Evolutionary conservation across 2,888 invertebrate genomes (phyloP).

Genomic region (Drosophila paracracens): DNA sequence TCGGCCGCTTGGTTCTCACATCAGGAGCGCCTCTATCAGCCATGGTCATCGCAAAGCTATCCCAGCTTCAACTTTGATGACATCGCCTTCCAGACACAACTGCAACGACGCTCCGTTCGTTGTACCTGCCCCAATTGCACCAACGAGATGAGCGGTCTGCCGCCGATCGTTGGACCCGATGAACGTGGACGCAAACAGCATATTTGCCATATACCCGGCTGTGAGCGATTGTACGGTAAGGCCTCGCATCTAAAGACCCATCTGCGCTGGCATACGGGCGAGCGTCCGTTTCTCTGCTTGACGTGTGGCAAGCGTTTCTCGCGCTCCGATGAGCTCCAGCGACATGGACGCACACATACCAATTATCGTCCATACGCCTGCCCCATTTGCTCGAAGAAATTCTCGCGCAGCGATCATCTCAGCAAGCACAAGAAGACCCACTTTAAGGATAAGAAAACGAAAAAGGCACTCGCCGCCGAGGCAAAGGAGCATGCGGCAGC

Average conservation of each 20-base stretch:
- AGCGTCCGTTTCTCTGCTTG: slow-evolving; percentile 94
- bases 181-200: slow-evolving; percentile 92
- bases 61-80: slow-evolving; percentile 84
- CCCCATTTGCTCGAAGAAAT: slow-evolving; percentile 93
- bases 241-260: slow-evolving; percentile 97
- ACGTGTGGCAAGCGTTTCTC: slow-evolving; percentile 97
- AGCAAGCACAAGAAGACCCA: slow-evolving; percentile 97
- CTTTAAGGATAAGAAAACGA: slow-evolving; percentile 84
- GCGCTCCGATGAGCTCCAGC: slow-evolving; percentile 95
- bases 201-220: slow-evolving; percentile 94
- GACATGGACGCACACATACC: slow-evolving; percentile 95
- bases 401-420: slow-evolving; percentile 97
- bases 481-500: slow-evolving; percentile 73
- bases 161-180: slow-evolving; percentile 90
- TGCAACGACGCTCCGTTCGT: slow-evolving; percentile 90
- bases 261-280: slow-evolving; percentile 96
- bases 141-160: slow-evolving; percentile 91
- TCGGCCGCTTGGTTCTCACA: slow-evolving; percentile 84
- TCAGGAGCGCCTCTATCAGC: slow-evolving; percentile 83
- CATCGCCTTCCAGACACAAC: slow-evolving; percentile 85
- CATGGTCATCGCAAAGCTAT: slow-evolving; percentile 83
- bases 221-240: slow-evolving; percentile 95
- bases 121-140: slow-evolving; percentile 93
- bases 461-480: slow-evolving; percentile 80
- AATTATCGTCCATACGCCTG: slow-evolving; percentile 96